Conservation (phyloP, 2,888 invertebrate species). For the Rhamphomyia laevipes region DNA sequence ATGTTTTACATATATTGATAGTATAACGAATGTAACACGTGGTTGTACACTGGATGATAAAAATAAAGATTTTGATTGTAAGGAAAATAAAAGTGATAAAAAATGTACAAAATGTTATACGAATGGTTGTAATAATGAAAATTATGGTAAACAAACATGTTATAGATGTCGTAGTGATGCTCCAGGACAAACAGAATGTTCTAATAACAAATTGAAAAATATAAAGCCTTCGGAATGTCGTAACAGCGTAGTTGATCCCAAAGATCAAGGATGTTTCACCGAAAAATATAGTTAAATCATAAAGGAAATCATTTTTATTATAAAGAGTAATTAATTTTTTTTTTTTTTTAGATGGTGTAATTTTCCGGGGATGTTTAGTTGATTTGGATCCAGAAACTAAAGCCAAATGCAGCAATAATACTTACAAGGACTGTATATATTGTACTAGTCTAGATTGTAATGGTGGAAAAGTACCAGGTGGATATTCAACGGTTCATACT, state of each 20-base stretch:
- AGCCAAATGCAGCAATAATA: no score
- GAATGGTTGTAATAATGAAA: not conserved
- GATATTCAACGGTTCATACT: no score
- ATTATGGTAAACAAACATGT: not conserved
- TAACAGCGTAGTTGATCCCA: not conserved
- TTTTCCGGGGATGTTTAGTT: no score
- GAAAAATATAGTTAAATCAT: not conserved
- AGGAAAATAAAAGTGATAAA: not conserved
- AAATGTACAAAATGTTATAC: not conserved
- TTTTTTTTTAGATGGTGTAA: no score
- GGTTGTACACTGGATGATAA: not conserved
- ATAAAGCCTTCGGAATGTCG: not conserved
- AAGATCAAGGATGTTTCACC: not conserved
- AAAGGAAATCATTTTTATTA: not conserved
- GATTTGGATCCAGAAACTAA: no score
- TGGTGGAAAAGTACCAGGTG: no score
- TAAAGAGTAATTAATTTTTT: no score
- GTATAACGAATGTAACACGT: not conserved
- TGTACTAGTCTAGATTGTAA: no score
- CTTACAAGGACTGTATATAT: no score
- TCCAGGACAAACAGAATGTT: not conserved
- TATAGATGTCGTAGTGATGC: not conserved
- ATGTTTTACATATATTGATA: not conserved
- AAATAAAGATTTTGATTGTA: not conserved
- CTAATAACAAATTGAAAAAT: not conserved